Percentiles rank a stretch among this genome's conserved stretches.
Evolutionary conservation across 2,113 vertebrate genomes (phyloP).

Genomic region (Calyptommatus sinebrachiatus): DNA sequence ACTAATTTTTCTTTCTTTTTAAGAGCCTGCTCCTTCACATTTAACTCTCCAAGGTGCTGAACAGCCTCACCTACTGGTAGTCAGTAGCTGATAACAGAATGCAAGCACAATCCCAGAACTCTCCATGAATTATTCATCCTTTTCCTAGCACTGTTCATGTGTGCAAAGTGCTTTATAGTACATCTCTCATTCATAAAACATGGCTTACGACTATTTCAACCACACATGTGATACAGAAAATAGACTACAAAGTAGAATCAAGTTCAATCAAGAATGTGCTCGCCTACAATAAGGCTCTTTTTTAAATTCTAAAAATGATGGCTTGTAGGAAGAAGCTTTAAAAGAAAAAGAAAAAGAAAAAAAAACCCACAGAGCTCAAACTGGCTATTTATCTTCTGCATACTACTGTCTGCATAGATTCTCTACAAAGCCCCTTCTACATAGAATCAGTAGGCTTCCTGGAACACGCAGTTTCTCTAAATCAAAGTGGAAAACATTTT

Average conservation of each 20-base stretch:
- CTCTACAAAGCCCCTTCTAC: background rate
- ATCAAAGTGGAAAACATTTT: background rate
- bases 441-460: background rate
- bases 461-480: background rate
- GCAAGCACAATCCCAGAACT: background rate
- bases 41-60: slow-evolving; percentile 1
- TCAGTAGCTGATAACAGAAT: background rate
- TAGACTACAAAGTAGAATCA: background rate
- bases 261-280: background rate
- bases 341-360: background rate
- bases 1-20: background rate
- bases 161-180: slow-evolving; percentile 5
- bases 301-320: background rate
- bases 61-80: slow-evolving; percentile 50
- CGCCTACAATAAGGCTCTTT: background rate
- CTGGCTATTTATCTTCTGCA: background rate
- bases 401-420: background rate
- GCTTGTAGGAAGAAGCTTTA: background rate
- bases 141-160: background rate
- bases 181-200: slow-evolving; percentile 21
- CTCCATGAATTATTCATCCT: slow-evolving; percentile 20
- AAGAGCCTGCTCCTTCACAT: background rate
- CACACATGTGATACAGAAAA: background rate
- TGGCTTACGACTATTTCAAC: slow-evolving; percentile 1
- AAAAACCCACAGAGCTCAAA: background rate